Conservation (phyloP, 2,797 vertebrate genomes). For the Gephyroberyx darwinii region DNA sequence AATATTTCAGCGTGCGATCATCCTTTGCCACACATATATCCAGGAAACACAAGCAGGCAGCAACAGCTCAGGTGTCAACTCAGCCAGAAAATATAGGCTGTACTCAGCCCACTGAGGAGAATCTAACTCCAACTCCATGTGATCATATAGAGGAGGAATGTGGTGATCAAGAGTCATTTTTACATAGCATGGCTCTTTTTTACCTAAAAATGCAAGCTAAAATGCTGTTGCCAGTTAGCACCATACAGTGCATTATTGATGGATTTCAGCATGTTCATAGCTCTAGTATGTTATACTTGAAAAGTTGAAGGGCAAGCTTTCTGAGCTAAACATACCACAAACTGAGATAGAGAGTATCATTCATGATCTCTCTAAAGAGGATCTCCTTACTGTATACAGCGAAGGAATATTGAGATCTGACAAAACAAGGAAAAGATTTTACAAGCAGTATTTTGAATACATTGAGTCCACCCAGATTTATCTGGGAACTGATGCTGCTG, state of each 20-base stretch:
- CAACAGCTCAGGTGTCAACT: too few relatives aligned
- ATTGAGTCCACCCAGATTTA: slow-evolving; percentile 20
- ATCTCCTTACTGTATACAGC: too few relatives aligned
- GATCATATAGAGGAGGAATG: too few relatives aligned
- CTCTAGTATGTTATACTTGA: neutral
- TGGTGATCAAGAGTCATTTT: neutral
- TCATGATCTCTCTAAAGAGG: too few relatives aligned
- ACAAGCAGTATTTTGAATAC: slow-evolving; percentile 6
- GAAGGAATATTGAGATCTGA: slow-evolving; percentile 7
- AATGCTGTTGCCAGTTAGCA: slow-evolving; percentile 22
- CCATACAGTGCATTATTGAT: slow-evolving; percentile 20
- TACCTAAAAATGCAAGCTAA: slow-evolving; percentile 26
- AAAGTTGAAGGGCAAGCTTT: too few relatives aligned
- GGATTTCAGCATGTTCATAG: slow-evolving; percentile 8
- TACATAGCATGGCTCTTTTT: neutral
- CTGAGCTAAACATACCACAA: too few relatives aligned
- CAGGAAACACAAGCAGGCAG: neutral
- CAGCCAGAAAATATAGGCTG: too few relatives aligned
- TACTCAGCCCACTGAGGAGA: too few relatives aligned
- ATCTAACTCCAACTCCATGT: too few relatives aligned
- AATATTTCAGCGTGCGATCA: neutral
- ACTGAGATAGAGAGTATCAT: too few relatives aligned
- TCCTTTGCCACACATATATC: neutral
- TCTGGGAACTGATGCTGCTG: slow-evolving; percentile 16
- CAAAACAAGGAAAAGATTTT: slow-evolving; percentile 7